Evolutionary conservation across 2,113 vertebrate species (phyloP).

Genomic region (Hiodon tergisus): DNA sequence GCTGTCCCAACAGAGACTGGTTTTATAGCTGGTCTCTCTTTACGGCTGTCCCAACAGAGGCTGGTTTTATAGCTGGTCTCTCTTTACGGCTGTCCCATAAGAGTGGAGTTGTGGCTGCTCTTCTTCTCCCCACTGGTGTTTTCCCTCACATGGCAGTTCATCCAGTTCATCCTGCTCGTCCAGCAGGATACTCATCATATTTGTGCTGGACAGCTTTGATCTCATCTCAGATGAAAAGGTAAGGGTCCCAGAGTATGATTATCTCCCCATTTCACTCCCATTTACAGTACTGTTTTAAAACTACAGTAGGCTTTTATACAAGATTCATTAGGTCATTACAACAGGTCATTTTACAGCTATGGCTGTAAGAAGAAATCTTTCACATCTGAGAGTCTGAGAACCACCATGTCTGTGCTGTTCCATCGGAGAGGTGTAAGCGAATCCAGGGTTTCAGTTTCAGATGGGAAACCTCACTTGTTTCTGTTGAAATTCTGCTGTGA

Average conservation of each 20-base stretch:
- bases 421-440: no score
- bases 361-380: no score
- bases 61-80: not conserved
- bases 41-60: not conserved
- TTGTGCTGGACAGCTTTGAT: slow-evolving; percentile 77
- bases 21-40: slow-evolving; percentile 19
- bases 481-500: no score
- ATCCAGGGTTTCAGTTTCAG: no score
- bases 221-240: slow-evolving; percentile 79
- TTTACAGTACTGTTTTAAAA: not conserved
- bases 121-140: slow-evolving; percentile 85
- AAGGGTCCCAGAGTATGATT: slow-evolving; percentile 11
- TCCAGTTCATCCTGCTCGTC: slow-evolving; percentile 91
- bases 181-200: slow-evolving; percentile 84
- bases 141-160: slow-evolving; percentile 95
- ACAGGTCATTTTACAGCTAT: no score
- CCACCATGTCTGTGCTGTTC: no score
- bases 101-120: slow-evolving; percentile 71
- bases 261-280: not conserved
- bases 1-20: no score
- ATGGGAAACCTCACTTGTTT: no score
- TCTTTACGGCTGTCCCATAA: slow-evolving; percentile 57
- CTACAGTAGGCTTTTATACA: not conserved
- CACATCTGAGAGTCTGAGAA: no score
- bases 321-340: no score